These are phyloP conservation scores for Lasiurus cinereus DNA, from an alignment of 2,113 vertebrate genomes.

Conservation along the genomic window DNA sequence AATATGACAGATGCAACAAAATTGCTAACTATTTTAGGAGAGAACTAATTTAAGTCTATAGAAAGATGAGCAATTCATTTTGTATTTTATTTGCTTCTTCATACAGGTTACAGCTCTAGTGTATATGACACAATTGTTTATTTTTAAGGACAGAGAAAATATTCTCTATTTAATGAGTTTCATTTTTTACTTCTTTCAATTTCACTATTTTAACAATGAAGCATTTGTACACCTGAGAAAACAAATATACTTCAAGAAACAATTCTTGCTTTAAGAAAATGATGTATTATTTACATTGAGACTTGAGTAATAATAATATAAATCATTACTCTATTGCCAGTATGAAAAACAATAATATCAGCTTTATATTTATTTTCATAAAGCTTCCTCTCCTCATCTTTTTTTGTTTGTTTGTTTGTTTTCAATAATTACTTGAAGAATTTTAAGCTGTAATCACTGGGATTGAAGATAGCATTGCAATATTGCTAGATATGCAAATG, in stretches of 20 bases:
- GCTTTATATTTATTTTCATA: conserved; percentile 8
- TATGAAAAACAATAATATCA: neutral
- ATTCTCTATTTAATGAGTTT: conserved; percentile 27
- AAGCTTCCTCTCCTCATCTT: accelerated
- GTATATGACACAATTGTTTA: neutral
- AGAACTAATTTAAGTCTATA: conserved; percentile 46
- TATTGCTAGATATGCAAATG: neutral
- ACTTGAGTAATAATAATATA: neutral
- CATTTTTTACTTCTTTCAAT: conserved; percentile 35
- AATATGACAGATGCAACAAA: conserved; percentile 60
- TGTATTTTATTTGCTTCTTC: conserved; percentile 55
- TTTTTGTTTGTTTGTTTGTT: neutral
- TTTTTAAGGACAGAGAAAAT: conserved; percentile 56
- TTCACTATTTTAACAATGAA: conserved; percentile 27
- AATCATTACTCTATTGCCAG: neutral
- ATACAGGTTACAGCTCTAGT: neutral
- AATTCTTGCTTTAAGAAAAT: conserved; percentile 57
- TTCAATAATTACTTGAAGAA: neutral
- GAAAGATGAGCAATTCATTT: conserved; percentile 63
- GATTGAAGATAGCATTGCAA: neutral
- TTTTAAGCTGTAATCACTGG: neutral
- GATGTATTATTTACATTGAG: neutral
- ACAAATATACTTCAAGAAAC: neutral
- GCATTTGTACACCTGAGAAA: neutral
- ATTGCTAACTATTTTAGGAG: conserved; percentile 61